These are phyloP conservation scores for Beaufortia kweichowensis DNA, from an alignment of 2,113 vertebrate genomes.

Conservation along the genomic window DNA sequence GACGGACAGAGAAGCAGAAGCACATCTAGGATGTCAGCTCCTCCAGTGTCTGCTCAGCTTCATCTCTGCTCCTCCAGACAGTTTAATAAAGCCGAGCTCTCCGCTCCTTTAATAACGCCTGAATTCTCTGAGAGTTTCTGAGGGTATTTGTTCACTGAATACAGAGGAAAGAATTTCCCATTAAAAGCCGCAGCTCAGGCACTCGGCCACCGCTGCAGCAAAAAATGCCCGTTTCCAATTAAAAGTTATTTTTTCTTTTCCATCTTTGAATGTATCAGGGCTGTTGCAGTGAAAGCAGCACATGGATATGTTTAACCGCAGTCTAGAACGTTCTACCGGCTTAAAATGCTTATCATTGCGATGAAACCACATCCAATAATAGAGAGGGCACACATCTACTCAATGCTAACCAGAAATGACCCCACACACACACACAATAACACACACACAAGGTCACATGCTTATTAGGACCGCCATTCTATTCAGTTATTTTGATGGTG, in stretches of 20 bases:
- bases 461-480: constrained; percentile 43
- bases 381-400: constrained; percentile 14
- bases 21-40: constrained; percentile 27
- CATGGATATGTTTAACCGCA: constrained; percentile 52
- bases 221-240: constrained; percentile 64
- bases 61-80: constrained; percentile 46
- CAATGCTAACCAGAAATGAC: constrained; percentile 18
- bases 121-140: constrained; percentile 60
- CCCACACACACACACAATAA: constrained; percentile 12
- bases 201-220: constrained; percentile 51
- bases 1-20: constrained; percentile 45
- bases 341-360: constrained; percentile 27
- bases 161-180: constrained; percentile 69
- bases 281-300: constrained; percentile 42
- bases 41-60: constrained; percentile 14
- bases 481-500: constrained; percentile 4
- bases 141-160: constrained; percentile 65
- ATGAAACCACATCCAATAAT: constrained; percentile 45
- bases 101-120: constrained; percentile 65
- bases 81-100: constrained; percentile 52
- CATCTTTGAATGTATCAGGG: constrained; percentile 53
- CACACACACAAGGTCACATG: constrained; percentile 23
- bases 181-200: constrained; percentile 62
- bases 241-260: constrained; percentile 61
- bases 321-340: constrained; percentile 6